Conservation (phyloP, 53 echinoderm and acorn worm genomes). For the Astropecten irregularis region DNA sequence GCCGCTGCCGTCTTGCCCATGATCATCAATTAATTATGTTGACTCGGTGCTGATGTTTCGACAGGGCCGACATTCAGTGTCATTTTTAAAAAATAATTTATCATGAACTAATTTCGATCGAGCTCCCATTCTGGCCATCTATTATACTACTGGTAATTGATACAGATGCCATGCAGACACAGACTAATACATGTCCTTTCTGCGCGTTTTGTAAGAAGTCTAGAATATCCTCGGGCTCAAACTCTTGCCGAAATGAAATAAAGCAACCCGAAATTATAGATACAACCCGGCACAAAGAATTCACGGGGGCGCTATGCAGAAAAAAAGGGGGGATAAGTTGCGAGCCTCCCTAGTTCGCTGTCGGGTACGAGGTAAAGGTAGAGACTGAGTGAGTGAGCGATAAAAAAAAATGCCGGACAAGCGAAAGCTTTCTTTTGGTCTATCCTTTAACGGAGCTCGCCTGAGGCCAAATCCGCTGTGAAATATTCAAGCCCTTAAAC, state of each 20-base stretch:
- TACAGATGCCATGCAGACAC: slow-evolving; percentile 18
- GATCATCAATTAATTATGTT: too few relatives aligned
- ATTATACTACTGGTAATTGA: slow-evolving; percentile 18
- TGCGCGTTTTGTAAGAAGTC: slow-evolving; percentile 42
- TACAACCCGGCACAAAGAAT: slow-evolving; percentile 20
- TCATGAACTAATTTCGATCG: too few relatives aligned
- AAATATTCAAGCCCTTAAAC: slow-evolving; percentile 85
- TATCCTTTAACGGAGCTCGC: slow-evolving; percentile 45
- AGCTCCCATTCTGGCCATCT: too few relatives aligned
- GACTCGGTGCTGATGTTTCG: too few relatives aligned
- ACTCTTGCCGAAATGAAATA: slow-evolving; percentile 12
- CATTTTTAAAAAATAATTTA: too few relatives aligned
- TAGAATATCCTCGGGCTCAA: slow-evolving; percentile 9
- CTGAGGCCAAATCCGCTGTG: slow-evolving; percentile 83
- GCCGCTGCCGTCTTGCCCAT: too few relatives aligned
- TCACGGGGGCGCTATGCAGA: slow-evolving; percentile 45
- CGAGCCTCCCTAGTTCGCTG: slow-evolving; percentile 39
- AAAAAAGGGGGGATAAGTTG: slow-evolving; percentile 4
- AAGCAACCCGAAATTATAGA: slow-evolving; percentile 25
- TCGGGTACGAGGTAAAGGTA: not conserved
- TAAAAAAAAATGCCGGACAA: slow-evolving; percentile 57
- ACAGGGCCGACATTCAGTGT: too few relatives aligned
- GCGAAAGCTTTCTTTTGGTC: slow-evolving; percentile 44
- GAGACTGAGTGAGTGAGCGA: slow-evolving; percentile 13
- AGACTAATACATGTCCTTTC: slow-evolving; percentile 28